Conservation (phyloP, 2,888 invertebrate species). For the Ophion slaviceki region DNA sequence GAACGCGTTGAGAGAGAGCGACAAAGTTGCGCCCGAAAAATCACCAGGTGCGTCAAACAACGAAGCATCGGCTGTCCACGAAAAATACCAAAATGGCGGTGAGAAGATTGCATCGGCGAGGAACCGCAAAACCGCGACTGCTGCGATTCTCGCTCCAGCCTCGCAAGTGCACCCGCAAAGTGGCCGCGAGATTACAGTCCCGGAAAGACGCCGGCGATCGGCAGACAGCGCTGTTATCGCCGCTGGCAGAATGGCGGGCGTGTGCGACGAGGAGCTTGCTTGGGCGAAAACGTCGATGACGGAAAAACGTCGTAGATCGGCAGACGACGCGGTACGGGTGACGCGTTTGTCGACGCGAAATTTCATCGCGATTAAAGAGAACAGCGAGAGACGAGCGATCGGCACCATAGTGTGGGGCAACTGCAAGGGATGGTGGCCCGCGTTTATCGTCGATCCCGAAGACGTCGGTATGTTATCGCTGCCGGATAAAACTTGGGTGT, state of each 20-base stretch:
- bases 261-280: too few species aligned
- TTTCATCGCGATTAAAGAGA: background rate
- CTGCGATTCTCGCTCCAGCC: too few species aligned
- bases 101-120: background rate
- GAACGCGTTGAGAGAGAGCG: background rate
- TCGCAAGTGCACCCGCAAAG: background rate
- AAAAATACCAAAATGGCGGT: too few species aligned
- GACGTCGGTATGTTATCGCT: constrained; percentile 75
- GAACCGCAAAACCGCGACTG: too few species aligned
- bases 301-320: constrained; percentile 34
- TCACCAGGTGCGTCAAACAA: too few species aligned
- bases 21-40: background rate
- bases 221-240: background rate
- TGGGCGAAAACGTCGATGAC: background rate
- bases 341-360: constrained; percentile 45
- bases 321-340: constrained; percentile 24
- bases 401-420: constrained; percentile 80
- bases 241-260: background rate
- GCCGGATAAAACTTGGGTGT: constrained; percentile 76
- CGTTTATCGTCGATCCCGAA: constrained; percentile 75
- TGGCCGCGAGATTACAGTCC: too few species aligned
- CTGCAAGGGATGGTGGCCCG: constrained; percentile 80
- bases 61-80: background rate
- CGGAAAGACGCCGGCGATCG: background rate
- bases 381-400: background rate